Base-by-base conservation (phyloP, 2,113 vertebrate species). In the Eurystomus gularis region DNA sequence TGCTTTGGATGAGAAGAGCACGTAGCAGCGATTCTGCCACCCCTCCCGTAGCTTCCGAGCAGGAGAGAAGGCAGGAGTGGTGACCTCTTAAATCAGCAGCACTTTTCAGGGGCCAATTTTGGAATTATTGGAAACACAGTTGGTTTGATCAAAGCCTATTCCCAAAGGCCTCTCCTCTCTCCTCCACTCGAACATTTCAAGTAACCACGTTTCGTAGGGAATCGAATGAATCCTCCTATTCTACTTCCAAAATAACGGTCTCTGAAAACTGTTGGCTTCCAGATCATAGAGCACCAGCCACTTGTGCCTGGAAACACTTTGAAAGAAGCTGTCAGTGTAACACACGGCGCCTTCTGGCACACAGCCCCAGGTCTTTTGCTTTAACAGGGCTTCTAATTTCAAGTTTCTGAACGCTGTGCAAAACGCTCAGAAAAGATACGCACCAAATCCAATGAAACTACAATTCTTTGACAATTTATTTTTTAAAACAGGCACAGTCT, bases 91-190 rank as follows among this genome's bases (percentile, higher is more conserved):
- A 15, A 23, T 4, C 51, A 8, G 7, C 70, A 29, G 42, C 1
- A 0, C 62, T 75, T 54, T 10, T 3, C 10, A 11, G 7, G 28
- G 24, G 29, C 24, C 13, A 3, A 0, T 35, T 57, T 11, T 49
- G 88, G 73, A 44, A 92, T 49, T 21, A 69, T 54, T 20, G 72
- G 58, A 20, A 78, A 54, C 16, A 3, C 2, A 1, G 19, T 3
- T 37, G 48, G 49, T 39, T 55, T 33, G 57, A 42, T 11, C 58
- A 82, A 12, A 61, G 54, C 19, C n/a, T 6, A 2, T 13, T 76
- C 62, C 76, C 52, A 28, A 65, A 61, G 46, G 60, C 40, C 65
- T 70, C 62, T 39, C 54, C n/a, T 42, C 44, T 73, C 44, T 86
- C 23, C n/a, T 58, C 21, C 64, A 18, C 31, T 14, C 11, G 24